Evolutionary conservation across 2,797 vertebrate genomes (phyloP), one percentile per base, ranked within the genome.

Genomic region (Sarcoramphus papa): DNA sequence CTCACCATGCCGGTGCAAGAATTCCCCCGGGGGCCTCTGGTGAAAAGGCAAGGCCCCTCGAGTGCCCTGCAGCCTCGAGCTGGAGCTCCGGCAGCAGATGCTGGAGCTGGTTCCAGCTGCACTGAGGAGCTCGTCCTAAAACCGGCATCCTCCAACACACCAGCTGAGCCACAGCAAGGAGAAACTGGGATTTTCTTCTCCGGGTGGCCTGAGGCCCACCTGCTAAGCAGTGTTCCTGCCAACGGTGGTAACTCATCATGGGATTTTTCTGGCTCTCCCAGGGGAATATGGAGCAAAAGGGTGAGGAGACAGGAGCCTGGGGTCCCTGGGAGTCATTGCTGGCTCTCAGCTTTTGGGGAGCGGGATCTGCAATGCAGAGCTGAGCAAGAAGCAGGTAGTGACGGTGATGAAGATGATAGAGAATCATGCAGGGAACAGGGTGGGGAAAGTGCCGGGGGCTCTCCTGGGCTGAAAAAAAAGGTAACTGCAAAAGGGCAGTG

Each of bases 191-290:
- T 50, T 76, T 67, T 47, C 73, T 80, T 31, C 45, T 28, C 48
- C 1, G 2, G 33, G 31, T 37, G 20, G 56, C 33, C 41, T 54
- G 67, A 40, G 40, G 37, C 30, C 1, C 1, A 3, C 47, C 51
- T 65, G 40, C n/a, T 35, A 45, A 79, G 72, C 27, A 69, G 37
- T 2, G 43, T 45, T 91, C n/a, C 82, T 63, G 62, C n/a, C 20
- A 24, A 7, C 3, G 64, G n/a, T 10, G 47, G 57, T 7, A 64
- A 54, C 6, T 86, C 14, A 2, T 15, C 1, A 0, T 4, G 41
- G 47, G 54, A 22, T 22, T 17, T 28, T 53, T 69, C 27, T 41
- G 13, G 56, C 25, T 23, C 45, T 80, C 20, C n/a, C n/a, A 37
- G 5, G 35, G 59, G 51, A 51, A 43, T 56, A 25, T 5, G 50